Evolutionary conservation across 2,888 invertebrate genomes (phyloP), one percentile per base, ranked within the genome.

Genomic region (Drosophila diplacantha): DNA sequence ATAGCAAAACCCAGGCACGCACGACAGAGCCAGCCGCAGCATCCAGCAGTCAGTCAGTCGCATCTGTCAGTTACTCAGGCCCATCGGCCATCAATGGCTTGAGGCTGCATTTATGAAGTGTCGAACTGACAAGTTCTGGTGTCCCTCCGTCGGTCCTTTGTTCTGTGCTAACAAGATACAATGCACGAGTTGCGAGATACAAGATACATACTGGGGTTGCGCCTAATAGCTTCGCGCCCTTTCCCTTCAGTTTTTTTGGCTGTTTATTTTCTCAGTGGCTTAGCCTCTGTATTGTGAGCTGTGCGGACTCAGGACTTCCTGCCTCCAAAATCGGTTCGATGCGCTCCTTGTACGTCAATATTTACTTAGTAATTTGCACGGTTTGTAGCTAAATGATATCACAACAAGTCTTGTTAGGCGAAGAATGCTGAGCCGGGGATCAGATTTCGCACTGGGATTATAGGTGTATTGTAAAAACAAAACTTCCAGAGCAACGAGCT

Each of bases 61-160:
- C 81, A 83, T 75, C 83, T 79, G 82, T 80, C 79, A 75, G 82
- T 49, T 74, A 65, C 73, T 71, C 76, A 69, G 79, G 55, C 74
- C 64, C 75, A 73, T 53, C 20, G 57, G 54, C 61, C 55, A 69
- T 62, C 66, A 61, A 68, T 69, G 60, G 67, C 39, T 35, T 44
- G 43, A 41, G 67, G 62, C 68, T 71, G 74, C 77, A 79, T 80
- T 83, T 83, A 81, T 83, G 80, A 81, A 83, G 81, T 81, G 81
- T 81, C 81, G 83, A 83, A 75, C 70, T 81, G 81, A 81, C 81
- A 83, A 81, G 81, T 76, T 76, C 75, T 65, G 71, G 16, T 37
- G 49, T 47, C n/a, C 39, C 49, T 52, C 37, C 51, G 62, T 41
- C 41, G 47, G 44, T 63, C 61, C 57, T 55, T 34, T 54, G 39